Evolutionary conservation across 2,888 invertebrate species (phyloP).

Genomic region (Arge pagana): DNA sequence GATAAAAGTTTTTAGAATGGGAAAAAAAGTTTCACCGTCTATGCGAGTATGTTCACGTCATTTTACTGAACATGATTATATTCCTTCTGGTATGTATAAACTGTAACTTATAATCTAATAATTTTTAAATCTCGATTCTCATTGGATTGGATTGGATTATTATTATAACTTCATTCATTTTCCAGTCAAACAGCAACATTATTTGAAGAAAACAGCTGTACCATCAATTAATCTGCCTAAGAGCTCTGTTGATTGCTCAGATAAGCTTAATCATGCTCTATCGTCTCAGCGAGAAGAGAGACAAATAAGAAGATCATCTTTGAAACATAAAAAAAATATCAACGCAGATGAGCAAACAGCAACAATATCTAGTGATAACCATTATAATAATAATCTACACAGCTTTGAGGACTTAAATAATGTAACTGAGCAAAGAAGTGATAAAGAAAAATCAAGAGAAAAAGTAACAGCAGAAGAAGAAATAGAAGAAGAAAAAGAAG

Average conservation of each 20-base stretch:
- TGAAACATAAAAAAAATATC: slow-evolving; percentile 16
- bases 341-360: too few relatives aligned
- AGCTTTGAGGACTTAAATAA: slow-evolving; percentile 17
- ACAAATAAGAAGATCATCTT: slow-evolving; percentile 16
- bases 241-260: not conserved
- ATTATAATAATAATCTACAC: not conserved
- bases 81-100: slow-evolving; percentile 10
- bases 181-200: slow-evolving; percentile 7
- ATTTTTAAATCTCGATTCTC: too few relatives aligned
- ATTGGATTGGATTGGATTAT: too few relatives aligned
- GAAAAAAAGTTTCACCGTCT: not conserved
- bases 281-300: slow-evolving; percentile 19
- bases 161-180: slow-evolving; percentile 4
- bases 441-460: slow-evolving; percentile 43
- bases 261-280: slow-evolving; percentile 8
- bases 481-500: slow-evolving; percentile 58
- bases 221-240: not conserved
- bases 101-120: slow-evolving; percentile 2
- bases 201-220: slow-evolving; percentile 3
- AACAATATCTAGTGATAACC: slow-evolving; percentile 10
- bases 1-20: slow-evolving; percentile 5
- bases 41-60: slow-evolving; percentile 1
- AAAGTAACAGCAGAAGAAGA: slow-evolving; percentile 55
- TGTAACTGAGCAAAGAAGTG: slow-evolving; percentile 3
- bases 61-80: slow-evolving; percentile 12